Evolutionary conservation across 1,140 invertebrate genomes (phyloP), one percentile per base, ranked within the genome.

Genomic region (Diorhabda elongata): DNA sequence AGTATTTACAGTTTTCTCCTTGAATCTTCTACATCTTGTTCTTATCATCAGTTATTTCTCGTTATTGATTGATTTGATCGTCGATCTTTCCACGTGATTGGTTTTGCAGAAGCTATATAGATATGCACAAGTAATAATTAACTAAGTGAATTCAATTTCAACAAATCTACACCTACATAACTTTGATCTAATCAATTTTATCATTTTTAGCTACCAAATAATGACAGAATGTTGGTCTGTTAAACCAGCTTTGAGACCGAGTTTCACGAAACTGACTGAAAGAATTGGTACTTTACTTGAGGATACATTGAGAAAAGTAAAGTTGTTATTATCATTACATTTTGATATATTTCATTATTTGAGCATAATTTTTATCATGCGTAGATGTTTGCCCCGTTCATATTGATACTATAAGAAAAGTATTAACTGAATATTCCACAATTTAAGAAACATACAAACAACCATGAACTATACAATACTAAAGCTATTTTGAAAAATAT

Each of bases 171-270:
- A 6, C 9, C 5, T 5, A 52, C 5, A 52, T 5, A 6, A 52
- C 9, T 52, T 52, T 5, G 47, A 52, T 52, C 5, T 52, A 6
- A 52, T 52, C 9, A 9, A 6, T 52, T 52, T 52, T 8, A 52
- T 8, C n/a, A 6, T 75, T 80, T 82, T 9, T 68, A 91, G 90
- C 61, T 94, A 96, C 77, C 83, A 92, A 42, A 88, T 96, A 60
- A 97, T 97, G 93, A 74, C 87, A 4, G 85, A 90, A 61, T 97
- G 94, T 76, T 98, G 95, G 95, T 84, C 89, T 61, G 84, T 87
- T 3, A 91, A 91, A 72, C 93, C 95, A 2, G 86, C 86, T 1
- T 78, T 86, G 6, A 82, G 95, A 68, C 95, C 96, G 0, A 84
- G 88, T 43, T 97, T 97, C 77, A 84, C 86, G 4, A 86, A 90